Evolutionary conservation across 1,140 invertebrate genomes (phyloP), one percentile per base, ranked within the genome.

Genomic region (Spodoptera litura): DNA sequence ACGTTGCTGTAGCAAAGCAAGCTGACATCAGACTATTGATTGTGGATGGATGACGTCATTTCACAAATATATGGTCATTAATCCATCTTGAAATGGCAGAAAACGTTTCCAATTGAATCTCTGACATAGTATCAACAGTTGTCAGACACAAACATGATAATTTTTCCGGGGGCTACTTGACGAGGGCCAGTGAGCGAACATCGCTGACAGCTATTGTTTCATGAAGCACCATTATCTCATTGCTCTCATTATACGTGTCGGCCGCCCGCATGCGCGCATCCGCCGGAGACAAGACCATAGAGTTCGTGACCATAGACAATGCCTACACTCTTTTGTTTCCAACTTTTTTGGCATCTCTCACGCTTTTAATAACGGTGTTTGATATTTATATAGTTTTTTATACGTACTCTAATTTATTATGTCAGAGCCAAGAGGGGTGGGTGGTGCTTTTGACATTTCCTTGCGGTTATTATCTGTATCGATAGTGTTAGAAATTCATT

Each of bases 241-340:
- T 93, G 87, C 78, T 84, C 83, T 81, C 82, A 89, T 90, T 89
- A 87, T 82, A 38, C 59, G 53, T 64, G 76, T 66, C 82, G 81
- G 78, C 82, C 83, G 85, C 89, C 91, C 91, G 91, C 89, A 91
- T 91, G 82, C 86, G 82, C 83, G 79, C 90, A 89, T 91, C 88
- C 89, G 89, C 83, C 87, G 83, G 79, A 82, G 83, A 81, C 83
- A 83, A 83, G 80, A 81, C 86, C 78, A 78, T 81, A 80, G 70
- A 80, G 82, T 79, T 81, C 88, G 88, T 89, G 91, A 87, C 88
- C 89, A 89, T 82, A 89, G 83, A 92, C 90, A 92, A 92, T 85
- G 72, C 27, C 12, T 55, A 68, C 53, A 44, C 68, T 53, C 75
- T 78, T 74, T 81, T 80, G 79, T 80, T 78, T 35, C 53, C 25